Evolutionary conservation across 2,797 vertebrate genomes (phyloP).

Genomic region (Premnoplex brunnescens): DNA sequence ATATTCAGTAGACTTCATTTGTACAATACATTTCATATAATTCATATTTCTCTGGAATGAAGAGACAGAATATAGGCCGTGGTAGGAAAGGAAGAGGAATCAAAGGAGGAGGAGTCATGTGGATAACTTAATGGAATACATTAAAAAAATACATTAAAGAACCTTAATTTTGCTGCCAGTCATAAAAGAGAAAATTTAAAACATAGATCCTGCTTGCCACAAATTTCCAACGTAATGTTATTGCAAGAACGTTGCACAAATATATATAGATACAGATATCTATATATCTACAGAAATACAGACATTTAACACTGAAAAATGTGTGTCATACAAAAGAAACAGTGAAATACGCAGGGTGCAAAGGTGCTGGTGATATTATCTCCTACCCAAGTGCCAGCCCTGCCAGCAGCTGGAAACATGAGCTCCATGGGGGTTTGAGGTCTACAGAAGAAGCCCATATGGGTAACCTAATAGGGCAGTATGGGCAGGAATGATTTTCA

Average conservation of each 20-base stretch:
- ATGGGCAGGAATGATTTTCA: slow-evolving; percentile 9
- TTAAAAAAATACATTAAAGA: neutral
- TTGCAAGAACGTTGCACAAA: neutral
- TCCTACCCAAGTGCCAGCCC: neutral
- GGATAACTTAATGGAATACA: neutral
- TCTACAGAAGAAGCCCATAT: neutral
- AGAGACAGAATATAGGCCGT: neutral
- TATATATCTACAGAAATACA: neutral
- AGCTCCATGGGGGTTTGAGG: neutral
- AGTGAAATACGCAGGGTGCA: neutral
- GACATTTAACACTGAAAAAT: neutral
- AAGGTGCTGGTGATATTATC: slow-evolving; percentile 9
- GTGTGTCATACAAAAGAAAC: neutral
- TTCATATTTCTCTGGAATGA: neutral
- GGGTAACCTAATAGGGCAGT: slow-evolving; percentile 1
- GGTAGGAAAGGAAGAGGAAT: neutral
- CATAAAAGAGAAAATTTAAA: neutral
- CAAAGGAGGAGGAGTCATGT: neutral
- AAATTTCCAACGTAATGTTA: neutral
- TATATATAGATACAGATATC: neutral
- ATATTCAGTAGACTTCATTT: neutral
- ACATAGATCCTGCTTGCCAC: neutral
- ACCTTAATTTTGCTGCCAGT: neutral
- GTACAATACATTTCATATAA: neutral
- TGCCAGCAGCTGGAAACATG: slow-evolving; percentile 3